Conservation (phyloP, 1,140 invertebrate species). For the Nasonia vitripennis region DNA sequence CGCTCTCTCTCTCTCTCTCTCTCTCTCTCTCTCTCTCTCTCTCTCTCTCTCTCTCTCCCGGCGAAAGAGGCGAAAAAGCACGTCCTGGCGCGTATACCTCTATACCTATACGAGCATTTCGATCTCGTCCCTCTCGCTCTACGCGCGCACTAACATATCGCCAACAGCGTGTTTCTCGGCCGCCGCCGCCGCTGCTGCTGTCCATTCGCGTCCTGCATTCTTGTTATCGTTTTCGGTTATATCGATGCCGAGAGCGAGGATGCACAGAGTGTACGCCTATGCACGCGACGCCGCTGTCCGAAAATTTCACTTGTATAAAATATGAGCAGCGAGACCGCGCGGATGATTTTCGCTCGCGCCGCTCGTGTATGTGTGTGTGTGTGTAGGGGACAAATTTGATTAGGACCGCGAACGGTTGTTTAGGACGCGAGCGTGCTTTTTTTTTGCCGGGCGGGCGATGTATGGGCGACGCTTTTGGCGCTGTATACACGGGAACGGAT, state of each 20-base stretch:
- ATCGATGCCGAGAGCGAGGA: constrained; percentile 21
- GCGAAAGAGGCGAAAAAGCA: constrained; percentile 49
- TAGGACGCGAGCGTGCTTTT: not conserved
- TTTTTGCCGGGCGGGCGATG: not conserved
- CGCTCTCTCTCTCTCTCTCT: not conserved
- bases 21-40: not conserved
- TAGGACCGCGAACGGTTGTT: constrained; percentile 14
- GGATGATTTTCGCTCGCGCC: not conserved
- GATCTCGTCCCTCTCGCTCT: not conserved
- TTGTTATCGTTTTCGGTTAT: constrained; percentile 54
- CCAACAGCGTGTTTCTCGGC: constrained; percentile 22
- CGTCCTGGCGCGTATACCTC: constrained; percentile 20
- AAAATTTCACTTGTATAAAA: constrained; percentile 55
- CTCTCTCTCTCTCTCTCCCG: not conserved
- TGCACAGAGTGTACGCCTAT: not conserved
- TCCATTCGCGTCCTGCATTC: constrained; percentile 45
- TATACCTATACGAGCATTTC: not conserved
- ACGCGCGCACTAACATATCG: constrained; percentile 1
- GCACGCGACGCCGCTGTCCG: constrained; percentile 2
- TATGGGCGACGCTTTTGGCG: not conserved
- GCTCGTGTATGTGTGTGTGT: too few species aligned
- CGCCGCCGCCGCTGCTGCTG: not conserved
- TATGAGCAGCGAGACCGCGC: constrained; percentile 44
- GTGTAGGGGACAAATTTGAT: constrained; percentile 31
- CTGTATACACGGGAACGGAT: not conserved